These are phyloP conservation scores for Drosophila hamatofila DNA, from an alignment of 2,888 invertebrate species.

Conservation along the genomic window DNA sequence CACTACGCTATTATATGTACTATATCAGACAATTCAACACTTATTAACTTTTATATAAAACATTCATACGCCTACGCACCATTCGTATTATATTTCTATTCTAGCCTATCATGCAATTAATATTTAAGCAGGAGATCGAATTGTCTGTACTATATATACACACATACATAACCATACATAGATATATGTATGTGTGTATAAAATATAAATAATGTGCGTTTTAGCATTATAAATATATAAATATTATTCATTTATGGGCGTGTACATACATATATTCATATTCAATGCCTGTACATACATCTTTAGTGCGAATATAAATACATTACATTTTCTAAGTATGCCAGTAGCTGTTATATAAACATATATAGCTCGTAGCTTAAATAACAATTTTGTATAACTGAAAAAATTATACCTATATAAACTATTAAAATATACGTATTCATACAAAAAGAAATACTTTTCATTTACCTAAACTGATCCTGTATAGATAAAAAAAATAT, in stretches of 20 bases:
- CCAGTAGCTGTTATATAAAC: constrained; percentile 50
- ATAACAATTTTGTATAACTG: constrained; percentile 61
- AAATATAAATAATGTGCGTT: constrained; percentile 59
- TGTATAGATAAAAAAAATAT: background rate
- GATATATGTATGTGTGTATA: background rate
- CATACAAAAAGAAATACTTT: constrained; percentile 17
- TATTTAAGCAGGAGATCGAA: constrained; percentile 29
- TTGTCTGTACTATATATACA: constrained; percentile 24
- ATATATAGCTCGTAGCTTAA: constrained; percentile 51
- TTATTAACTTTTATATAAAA: constrained; percentile 26
- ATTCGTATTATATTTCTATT: constrained; percentile 38
- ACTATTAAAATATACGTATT: constrained; percentile 45
- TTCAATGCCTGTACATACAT: constrained; percentile 57
- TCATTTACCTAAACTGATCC: background rate
- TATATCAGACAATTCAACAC: constrained; percentile 35
- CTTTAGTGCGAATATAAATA: constrained; percentile 45
- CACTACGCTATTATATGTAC: constrained; percentile 36
- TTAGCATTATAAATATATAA: constrained; percentile 59
- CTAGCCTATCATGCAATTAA: constrained; percentile 36
- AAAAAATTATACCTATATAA: constrained; percentile 40
- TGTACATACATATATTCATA: constrained; percentile 37
- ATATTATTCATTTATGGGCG: constrained; percentile 15
- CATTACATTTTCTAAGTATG: constrained; percentile 41
- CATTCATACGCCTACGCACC: constrained; percentile 34
- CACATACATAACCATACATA: constrained; percentile 2